Evolutionary conservation across 2,888 invertebrate genomes (phyloP).

Genomic region (Lamproptera curius): DNA sequence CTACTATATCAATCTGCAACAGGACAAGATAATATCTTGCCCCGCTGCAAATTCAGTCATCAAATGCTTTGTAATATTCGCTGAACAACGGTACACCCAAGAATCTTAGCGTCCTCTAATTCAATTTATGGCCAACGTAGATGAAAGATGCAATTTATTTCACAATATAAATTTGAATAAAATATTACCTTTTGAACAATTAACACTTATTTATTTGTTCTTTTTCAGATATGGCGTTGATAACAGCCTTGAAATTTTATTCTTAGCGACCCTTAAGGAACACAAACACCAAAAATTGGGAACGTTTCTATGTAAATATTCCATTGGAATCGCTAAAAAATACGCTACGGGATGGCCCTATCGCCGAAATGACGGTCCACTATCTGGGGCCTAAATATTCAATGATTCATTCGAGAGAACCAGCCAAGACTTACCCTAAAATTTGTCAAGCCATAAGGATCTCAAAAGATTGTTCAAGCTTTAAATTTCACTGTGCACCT

Average conservation of each 20-base stretch:
- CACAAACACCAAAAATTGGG: slow-evolving; percentile 75
- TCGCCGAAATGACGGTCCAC: slow-evolving; percentile 43
- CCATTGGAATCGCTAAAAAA: slow-evolving; percentile 76
- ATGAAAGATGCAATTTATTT: slow-evolving; percentile 79
- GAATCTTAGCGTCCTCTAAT: slow-evolving; percentile 78
- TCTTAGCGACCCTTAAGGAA: slow-evolving; percentile 76
- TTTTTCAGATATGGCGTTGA: slow-evolving; percentile 71
- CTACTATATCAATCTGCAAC: too few species aligned
- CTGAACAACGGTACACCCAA: slow-evolving; percentile 73
- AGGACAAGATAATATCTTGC: too few species aligned
- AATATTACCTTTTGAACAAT: too few species aligned
- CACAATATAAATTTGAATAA: slow-evolving; percentile 71
- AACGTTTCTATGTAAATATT: slow-evolving; percentile 66
- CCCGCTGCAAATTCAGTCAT: slow-evolving; percentile 49
- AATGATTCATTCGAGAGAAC: slow-evolving; percentile 44
- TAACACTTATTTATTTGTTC: background rate
- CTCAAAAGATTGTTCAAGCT: slow-evolving; percentile 76
- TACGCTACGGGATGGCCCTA: slow-evolving; percentile 55
- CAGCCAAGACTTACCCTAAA: slow-evolving; percentile 55
- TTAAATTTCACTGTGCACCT: slow-evolving; percentile 74
- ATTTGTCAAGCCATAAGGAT: slow-evolving; percentile 77
- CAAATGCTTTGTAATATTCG: slow-evolving; percentile 72
- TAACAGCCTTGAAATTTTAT: slow-evolving; percentile 83
- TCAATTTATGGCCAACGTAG: slow-evolving; percentile 82
- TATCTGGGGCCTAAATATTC: slow-evolving; percentile 60